Evolutionary conservation across 1,140 invertebrate genomes (phyloP).

Genomic region (Myzus persicae): DNA sequence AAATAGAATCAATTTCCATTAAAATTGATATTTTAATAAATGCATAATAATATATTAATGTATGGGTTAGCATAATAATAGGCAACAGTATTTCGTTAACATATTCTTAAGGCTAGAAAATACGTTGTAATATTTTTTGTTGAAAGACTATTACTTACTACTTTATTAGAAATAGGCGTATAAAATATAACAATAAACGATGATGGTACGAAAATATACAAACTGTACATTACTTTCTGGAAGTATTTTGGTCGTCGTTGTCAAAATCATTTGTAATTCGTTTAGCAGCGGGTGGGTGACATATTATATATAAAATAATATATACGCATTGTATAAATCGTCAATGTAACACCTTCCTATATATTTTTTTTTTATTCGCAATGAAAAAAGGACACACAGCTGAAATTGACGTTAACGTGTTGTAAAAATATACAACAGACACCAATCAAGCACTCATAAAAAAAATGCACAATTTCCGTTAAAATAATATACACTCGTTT

Average conservation of each 20-base stretch:
- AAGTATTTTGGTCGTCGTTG: neutral
- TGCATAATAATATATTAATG: too few species aligned
- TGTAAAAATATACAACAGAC: constrained; percentile 20
- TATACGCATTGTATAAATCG: neutral
- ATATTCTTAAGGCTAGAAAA: neutral
- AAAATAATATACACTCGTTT: neutral
- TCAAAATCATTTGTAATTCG: constrained; percentile 27
- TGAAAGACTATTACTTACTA: too few species aligned
- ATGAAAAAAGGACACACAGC: neutral
- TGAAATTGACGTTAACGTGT: constrained; percentile 37
- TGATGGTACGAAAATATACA: neutral
- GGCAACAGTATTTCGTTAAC: neutral
- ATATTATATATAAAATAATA: neutral
- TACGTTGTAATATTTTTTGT: neutral
- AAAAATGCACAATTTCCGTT: neutral
- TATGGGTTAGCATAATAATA: neutral
- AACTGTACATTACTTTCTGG: neutral
- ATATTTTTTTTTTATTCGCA: neutral
- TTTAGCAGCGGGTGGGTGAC: neutral
- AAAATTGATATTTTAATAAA: neutral
- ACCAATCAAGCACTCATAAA: constrained; percentile 5
- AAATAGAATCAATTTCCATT: neutral
- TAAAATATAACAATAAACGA: neutral
- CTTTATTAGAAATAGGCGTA: neutral
- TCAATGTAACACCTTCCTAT: neutral